Conservation (phyloP, 2,797 vertebrate genomes). For the Acanthiza pusilla region DNA sequence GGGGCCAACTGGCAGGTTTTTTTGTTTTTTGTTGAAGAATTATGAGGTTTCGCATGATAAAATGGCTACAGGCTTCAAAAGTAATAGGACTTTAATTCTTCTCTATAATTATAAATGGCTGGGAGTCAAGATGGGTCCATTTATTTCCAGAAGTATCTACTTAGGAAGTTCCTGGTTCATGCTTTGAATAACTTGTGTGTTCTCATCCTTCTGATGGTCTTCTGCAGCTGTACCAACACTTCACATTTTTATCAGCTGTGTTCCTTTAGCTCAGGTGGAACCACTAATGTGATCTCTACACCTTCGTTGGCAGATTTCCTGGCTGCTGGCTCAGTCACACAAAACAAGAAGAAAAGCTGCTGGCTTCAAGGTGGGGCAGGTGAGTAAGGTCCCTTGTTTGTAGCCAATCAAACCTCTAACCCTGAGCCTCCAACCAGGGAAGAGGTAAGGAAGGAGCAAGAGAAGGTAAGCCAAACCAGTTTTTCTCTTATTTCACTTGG, state of each 20-base stretch:
- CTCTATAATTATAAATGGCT: background rate
- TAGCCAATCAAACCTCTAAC: background rate
- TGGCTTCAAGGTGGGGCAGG: background rate
- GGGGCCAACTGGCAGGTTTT: background rate
- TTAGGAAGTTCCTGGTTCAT: background rate
- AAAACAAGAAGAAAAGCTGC: background rate
- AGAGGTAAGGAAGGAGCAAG: accelerated
- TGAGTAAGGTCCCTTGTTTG: background rate
- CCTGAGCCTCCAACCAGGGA: background rate
- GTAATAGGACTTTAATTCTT: background rate
- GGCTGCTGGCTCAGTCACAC: background rate
- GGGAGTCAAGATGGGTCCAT: background rate
- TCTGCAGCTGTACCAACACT: background rate
- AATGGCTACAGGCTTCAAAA: background rate
- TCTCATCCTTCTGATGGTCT: background rate
- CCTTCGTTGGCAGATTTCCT: background rate
- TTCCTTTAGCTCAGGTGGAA: background rate
- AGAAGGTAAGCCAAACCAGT: background rate
- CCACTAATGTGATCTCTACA: background rate
- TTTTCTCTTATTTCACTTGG: background rate
- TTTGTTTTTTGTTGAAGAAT: background rate
- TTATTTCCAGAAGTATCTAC: background rate
- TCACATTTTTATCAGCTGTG: background rate
- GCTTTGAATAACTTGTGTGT: background rate
- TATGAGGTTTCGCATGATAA: background rate